Percentiles rank a stretch among this genome's conserved stretches.
Evolutionary conservation across 2,113 vertebrate genomes (phyloP).

Genomic region (Symphodus melops): DNA sequence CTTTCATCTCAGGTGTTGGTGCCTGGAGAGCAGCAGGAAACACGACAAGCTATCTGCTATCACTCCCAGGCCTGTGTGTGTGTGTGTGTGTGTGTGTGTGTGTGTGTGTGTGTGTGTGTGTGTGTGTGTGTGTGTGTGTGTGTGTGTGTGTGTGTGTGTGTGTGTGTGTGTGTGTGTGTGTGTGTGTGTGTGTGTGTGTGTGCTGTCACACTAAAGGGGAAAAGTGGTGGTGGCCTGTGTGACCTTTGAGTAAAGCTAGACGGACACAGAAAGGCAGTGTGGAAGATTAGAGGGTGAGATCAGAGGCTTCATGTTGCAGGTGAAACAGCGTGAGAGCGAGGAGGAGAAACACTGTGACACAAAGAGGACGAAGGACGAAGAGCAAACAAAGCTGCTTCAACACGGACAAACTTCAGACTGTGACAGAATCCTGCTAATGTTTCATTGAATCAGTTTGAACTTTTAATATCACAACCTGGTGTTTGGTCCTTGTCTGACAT

Average conservation of each 20-base stretch:
- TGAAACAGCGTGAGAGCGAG: not conserved
- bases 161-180: slow-evolving; percentile 25
- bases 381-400: too few relatives aligned
- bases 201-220: slow-evolving; percentile 21
- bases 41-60: slow-evolving; percentile 39
- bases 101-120: slow-evolving; percentile 16
- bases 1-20: slow-evolving; percentile 49
- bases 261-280: not conserved
- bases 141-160: slow-evolving; percentile 22
- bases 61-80: not conserved
- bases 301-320: not conserved
- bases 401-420: too few relatives aligned
- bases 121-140: slow-evolving; percentile 21
- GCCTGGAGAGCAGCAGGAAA: slow-evolving; percentile 20
- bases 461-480: too few relatives aligned
- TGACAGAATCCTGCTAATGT: too few relatives aligned
- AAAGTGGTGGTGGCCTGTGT: slow-evolving; percentile 22
- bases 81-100: slow-evolving; percentile 21
- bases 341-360: not conserved
- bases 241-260: slow-evolving; percentile 60
- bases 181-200: slow-evolving; percentile 21
- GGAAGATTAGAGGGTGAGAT: slow-evolving; percentile 21
- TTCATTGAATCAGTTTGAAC: too few relatives aligned
- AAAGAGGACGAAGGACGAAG: too few relatives aligned
- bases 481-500: too few relatives aligned